Percentiles rank a stretch among this genome's conserved stretches.
Conservation (phyloP, 1,140 invertebrate species). For the Calephelis virginiensis region DNA sequence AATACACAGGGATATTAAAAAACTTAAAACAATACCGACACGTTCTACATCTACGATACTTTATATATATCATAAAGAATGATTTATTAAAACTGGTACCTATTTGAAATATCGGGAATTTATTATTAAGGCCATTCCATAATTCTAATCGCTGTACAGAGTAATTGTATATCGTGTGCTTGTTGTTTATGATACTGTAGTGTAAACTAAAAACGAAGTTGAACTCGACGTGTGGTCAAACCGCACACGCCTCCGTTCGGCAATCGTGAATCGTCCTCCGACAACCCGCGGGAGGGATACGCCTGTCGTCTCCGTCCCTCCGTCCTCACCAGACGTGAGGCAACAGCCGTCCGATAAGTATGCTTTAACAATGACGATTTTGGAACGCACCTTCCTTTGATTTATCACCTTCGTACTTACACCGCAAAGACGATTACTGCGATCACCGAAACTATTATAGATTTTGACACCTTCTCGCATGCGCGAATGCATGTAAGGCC, state of each 20-base stretch:
- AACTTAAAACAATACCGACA: too few species aligned
- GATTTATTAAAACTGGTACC: too few species aligned
- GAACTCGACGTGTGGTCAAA: slow-evolving; percentile 62
- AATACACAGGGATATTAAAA: too few species aligned
- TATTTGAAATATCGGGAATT: background rate
- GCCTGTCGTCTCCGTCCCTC: slow-evolving; percentile 41
- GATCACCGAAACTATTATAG: slow-evolving; percentile 73
- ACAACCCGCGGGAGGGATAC: slow-evolving; percentile 63
- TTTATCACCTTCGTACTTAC: slow-evolving; percentile 47
- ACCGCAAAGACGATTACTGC: slow-evolving; percentile 44
- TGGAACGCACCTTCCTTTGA: slow-evolving; percentile 49
- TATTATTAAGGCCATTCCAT: background rate
- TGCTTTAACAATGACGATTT: slow-evolving; percentile 50
- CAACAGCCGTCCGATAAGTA: slow-evolving; percentile 58
- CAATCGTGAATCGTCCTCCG: slow-evolving; percentile 53
- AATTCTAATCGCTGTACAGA: slow-evolving; percentile 32
- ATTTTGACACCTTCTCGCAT: slow-evolving; percentile 78
- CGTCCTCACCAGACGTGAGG: slow-evolving; percentile 56
- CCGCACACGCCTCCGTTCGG: slow-evolving; percentile 63
- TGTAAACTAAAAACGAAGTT: slow-evolving; percentile 60
- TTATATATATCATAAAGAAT: too few species aligned
- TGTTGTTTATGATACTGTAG: slow-evolving; percentile 60
- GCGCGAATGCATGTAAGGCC: slow-evolving; percentile 73
- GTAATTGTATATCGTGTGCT: slow-evolving; percentile 53
- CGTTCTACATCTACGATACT: too few species aligned